These are phyloP conservation scores for Strix uralensis DNA, from an alignment of 2,113 vertebrate species.

Conservation along the genomic window DNA sequence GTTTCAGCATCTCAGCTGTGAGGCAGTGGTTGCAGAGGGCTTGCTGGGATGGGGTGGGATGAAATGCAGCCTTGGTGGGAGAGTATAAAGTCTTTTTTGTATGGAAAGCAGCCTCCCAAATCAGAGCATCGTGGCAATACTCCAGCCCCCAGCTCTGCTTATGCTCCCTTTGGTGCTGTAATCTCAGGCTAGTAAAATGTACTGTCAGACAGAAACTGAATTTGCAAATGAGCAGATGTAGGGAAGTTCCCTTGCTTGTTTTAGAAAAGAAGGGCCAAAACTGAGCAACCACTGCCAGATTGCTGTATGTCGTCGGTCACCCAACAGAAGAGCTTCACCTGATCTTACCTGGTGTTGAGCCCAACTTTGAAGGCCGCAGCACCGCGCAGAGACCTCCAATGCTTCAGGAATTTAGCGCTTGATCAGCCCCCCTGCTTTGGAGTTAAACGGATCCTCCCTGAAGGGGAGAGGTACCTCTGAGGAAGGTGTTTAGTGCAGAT, in stretches of 20 bases:
- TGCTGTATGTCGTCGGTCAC: rapidly evolving
- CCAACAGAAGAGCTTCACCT: not conserved
- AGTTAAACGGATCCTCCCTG: rapidly evolving
- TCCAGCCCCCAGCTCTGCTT: not conserved
- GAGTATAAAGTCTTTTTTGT: not conserved
- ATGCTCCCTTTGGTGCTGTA: not conserved
- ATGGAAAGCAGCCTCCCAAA: not conserved
- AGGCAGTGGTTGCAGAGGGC: not conserved
- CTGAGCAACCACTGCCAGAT: not conserved
- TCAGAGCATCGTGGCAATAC: not conserved
- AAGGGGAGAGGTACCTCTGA: not conserved
- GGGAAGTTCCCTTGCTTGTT: not conserved
- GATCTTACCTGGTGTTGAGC: not conserved
- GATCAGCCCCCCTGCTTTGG: not conserved
- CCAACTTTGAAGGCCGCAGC: not conserved
- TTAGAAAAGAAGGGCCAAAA: not conserved
- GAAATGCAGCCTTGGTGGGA: not conserved
- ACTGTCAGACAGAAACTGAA: not conserved
- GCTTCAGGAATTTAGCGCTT: not conserved
- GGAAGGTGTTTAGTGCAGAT: not conserved
- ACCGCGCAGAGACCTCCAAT: rapidly evolving
- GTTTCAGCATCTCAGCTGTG: rapidly evolving
- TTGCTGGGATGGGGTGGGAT: not conserved
- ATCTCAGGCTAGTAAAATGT: rapidly evolving
- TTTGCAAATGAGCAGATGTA: not conserved